Conservation (phyloP, 2,797 vertebrate genomes). For the Neostethus bicornis region DNA sequence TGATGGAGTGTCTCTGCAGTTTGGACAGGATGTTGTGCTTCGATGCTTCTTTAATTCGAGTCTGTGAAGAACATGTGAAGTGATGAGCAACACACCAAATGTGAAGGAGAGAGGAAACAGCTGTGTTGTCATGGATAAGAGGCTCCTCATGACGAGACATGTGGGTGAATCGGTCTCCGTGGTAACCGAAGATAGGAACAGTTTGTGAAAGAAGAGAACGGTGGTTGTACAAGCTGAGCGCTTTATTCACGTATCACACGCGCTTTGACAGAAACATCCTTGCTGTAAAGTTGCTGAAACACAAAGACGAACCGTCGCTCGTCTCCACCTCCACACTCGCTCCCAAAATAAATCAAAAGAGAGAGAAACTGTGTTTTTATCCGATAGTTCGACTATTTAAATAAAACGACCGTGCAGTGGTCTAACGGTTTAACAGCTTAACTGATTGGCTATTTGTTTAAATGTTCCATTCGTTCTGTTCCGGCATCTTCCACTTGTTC, state of each 20-base stretch:
- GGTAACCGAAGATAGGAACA: slow-evolving; percentile 63
- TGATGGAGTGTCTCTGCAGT: slow-evolving; percentile 21
- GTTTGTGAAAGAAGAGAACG: slow-evolving; percentile 55
- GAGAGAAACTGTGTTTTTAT: slow-evolving; percentile 4
- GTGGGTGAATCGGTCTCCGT: slow-evolving; percentile 74
- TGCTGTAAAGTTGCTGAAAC: slow-evolving; percentile 17
- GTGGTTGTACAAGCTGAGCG: slow-evolving; percentile 51
- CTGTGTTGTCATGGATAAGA: slow-evolving; percentile 74
- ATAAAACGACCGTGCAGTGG: slow-evolving; percentile 11
- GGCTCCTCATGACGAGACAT: slow-evolving; percentile 65
- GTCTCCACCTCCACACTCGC: slow-evolving; percentile 25
- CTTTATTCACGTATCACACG: slow-evolving; percentile 51
- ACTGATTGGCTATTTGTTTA: slow-evolving; percentile 10
- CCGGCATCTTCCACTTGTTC: too few species aligned
- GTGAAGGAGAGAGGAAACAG: slow-evolving; percentile 68
- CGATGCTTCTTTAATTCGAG: slow-evolving; percentile 39
- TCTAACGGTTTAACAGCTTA: not conserved
- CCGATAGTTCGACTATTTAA: slow-evolving; percentile 2
- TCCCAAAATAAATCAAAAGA: slow-evolving; percentile 16
- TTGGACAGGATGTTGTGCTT: slow-evolving; percentile 27
- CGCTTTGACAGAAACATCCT: slow-evolving; percentile 28
- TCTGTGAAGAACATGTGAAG: slow-evolving; percentile 55
- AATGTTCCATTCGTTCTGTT: too few species aligned
- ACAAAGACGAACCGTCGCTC: slow-evolving; percentile 34
- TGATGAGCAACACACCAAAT: slow-evolving; percentile 60